Conservation (phyloP, 2,888 invertebrate species). For the Leptogaster cylindrica region DNA sequence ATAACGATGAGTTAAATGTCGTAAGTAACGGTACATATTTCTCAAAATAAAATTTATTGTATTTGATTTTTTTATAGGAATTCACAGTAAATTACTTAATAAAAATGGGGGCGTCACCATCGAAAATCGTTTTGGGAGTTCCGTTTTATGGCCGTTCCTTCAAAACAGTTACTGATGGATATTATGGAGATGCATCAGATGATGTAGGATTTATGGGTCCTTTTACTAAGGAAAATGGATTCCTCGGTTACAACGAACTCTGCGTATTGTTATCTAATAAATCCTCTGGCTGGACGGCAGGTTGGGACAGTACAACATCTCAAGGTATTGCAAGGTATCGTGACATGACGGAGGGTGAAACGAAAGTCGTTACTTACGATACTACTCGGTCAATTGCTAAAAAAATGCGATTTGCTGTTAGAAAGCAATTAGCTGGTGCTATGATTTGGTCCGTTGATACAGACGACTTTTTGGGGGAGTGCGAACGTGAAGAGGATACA, state of each 20-base stretch:
- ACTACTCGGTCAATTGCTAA: slow-evolving; percentile 74
- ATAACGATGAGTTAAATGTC: slow-evolving; percentile 68
- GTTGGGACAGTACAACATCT: slow-evolving; percentile 71
- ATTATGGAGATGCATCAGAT: slow-evolving; percentile 62
- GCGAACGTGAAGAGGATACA: slow-evolving; percentile 64
- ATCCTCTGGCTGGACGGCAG: slow-evolving; percentile 69
- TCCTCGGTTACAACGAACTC: slow-evolving; percentile 88
- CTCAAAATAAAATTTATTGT: too few species aligned
- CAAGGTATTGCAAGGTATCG: slow-evolving; percentile 63
- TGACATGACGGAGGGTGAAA: slow-evolving; percentile 68
- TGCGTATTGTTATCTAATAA: slow-evolving; percentile 69
- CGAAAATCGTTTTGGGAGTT: slow-evolving; percentile 81
- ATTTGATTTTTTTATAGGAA: slow-evolving; percentile 64
- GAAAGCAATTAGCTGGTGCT: slow-evolving; percentile 72
- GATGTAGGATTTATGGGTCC: slow-evolving; percentile 77
- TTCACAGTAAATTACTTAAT: slow-evolving; percentile 78
- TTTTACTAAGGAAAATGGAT: slow-evolving; percentile 78
- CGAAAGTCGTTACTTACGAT: slow-evolving; percentile 76
- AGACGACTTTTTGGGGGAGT: slow-evolving; percentile 81
- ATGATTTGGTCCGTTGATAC: slow-evolving; percentile 93
- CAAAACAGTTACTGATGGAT: slow-evolving; percentile 57
- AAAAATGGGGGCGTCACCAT: slow-evolving; percentile 73
- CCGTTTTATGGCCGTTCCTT: slow-evolving; percentile 87
- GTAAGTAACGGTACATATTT: slow-evolving; percentile 67
- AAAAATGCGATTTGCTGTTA: slow-evolving; percentile 74